Base-by-base conservation (phyloP, 2,888 invertebrate genomes). In the Chrysopilus asiliformis region DNA sequence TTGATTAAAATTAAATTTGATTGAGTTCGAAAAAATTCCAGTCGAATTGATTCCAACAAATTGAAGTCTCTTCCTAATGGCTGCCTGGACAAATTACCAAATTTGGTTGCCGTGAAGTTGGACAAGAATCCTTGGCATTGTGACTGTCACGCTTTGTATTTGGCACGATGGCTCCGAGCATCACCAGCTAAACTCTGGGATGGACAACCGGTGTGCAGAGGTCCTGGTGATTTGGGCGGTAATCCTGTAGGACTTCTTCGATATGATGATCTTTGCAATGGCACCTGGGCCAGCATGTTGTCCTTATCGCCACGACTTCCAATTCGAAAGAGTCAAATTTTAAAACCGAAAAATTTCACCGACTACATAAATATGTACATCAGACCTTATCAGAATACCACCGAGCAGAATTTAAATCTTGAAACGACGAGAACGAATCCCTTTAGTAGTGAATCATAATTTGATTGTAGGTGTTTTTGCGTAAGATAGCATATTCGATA, bases 281-380 rank as follows among this genome's bases (percentile, higher is more conserved):
- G 77, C 1, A 76, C 77, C 47, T 79, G 78, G 78, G 75, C 76
- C 16, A 77, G 77, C 45, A 76, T 78, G 75, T 56, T 70, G 34
- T 64, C 62, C 3, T 45, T 67, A 17, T 60, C 60, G 24, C 62
- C 60, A 29, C 53, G 60, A 25, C 47, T 61, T 31, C 60, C 60
- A 17, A 52, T 61, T 36, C 55, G 62, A 39, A 61, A 58, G 43
- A 51, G 58, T 51, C 57, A 55, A 43, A 57, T 60, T 37, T 51
- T 55, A 41, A 53, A 53, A 40, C 60, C 60, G 36, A 58, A 59
- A 53, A 60, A 60, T 46, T 61, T 58, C 44, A 56, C 55, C 27
- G 58, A 59, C 41, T 61, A 61, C 48, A 56, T 60, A 38, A 55
- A 61, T 49, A 47, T 59, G 43, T 60, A 60, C 45, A 53, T 61